These are phyloP conservation scores for Drosophila ercepeae DNA, from an alignment of 1,140 invertebrate genomes.

Conservation along the genomic window DNA sequence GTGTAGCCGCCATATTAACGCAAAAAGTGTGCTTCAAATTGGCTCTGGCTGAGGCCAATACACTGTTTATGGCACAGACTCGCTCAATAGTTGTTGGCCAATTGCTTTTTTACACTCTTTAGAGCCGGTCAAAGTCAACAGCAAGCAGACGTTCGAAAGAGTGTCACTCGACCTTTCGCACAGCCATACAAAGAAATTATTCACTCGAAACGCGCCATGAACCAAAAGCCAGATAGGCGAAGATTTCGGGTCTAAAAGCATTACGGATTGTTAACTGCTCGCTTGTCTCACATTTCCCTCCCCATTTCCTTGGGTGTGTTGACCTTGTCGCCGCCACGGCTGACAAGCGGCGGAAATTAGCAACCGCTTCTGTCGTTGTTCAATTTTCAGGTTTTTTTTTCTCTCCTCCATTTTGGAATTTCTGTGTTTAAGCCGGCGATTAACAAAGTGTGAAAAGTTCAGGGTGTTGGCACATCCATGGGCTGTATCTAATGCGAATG, in stretches of 20 bases:
- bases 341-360: conserved; percentile 70
- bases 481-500: conserved; percentile 30
- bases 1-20: conserved; percentile 73
- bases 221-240: background rate
- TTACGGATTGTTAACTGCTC: conserved; percentile 25
- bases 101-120: conserved; percentile 45
- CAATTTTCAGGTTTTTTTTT: conserved; percentile 34
- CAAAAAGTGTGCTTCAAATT: conserved; percentile 79
- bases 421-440: conserved; percentile 52
- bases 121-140: conserved; percentile 75
- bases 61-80: conserved; percentile 62
- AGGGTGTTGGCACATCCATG: conserved; percentile 37
- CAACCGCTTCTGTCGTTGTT: conserved; percentile 66
- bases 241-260: conserved; percentile 12
- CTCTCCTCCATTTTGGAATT: background rate
- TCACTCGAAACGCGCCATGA: conserved; percentile 37
- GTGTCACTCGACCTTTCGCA: conserved; percentile 76
- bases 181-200: conserved; percentile 72
- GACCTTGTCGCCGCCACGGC: conserved; percentile 61
- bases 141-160: conserved; percentile 55
- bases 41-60: conserved; percentile 73
- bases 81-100: conserved; percentile 44
- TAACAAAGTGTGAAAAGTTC: conserved; percentile 78
- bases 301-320: conserved; percentile 64
- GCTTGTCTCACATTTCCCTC: conserved; percentile 28